Evolutionary conservation across 30 jellyfish, hydroid and myxozoan species (phyloP).

Genomic region (Aurelia sp.): DNA sequence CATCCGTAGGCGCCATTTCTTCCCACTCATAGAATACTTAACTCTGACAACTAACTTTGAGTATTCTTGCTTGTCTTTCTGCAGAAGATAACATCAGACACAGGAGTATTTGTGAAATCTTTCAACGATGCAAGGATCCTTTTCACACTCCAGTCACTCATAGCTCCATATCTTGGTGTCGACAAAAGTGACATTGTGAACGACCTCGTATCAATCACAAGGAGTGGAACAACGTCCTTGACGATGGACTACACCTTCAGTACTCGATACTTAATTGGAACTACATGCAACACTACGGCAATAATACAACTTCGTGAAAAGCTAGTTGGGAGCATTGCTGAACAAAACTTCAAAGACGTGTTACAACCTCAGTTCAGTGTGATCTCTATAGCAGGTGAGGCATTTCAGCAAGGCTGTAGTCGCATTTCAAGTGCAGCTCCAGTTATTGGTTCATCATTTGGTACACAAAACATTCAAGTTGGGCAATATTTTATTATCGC

Average conservation of each 20-base stretch:
- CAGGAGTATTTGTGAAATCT: constrained; percentile 46
- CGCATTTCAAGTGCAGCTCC: constrained; percentile 75
- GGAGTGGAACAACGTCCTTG: constrained; percentile 42
- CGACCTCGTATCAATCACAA: constrained; percentile 21
- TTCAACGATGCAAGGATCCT: constrained; percentile 61
- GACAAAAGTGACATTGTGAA: constrained; percentile 36
- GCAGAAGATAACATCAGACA: constrained; percentile 46
- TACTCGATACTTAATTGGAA: constrained; percentile 30
- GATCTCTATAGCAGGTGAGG: constrained; percentile 27
- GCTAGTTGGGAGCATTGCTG: constrained; percentile 44
- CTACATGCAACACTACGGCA: constrained; percentile 48
- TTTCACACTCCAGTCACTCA: constrained; percentile 50
- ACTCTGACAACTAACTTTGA: no score
- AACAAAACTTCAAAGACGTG: constrained; percentile 22
- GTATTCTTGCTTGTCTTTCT: not conserved
- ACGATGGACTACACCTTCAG: constrained; percentile 67
- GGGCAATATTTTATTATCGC: constrained; percentile 68
- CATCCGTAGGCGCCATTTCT: no score
- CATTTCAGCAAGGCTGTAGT: constrained; percentile 53
- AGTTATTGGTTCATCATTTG: constrained; percentile 4
- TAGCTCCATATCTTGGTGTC: constrained; percentile 46
- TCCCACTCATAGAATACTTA: no score
- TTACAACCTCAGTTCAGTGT: constrained; percentile 62
- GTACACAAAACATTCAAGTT: constrained; percentile 7
- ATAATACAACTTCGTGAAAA: constrained; percentile 66